Base-by-base conservation (phyloP, 2,888 invertebrate genomes). In the Fragum sueziense region DNA sequence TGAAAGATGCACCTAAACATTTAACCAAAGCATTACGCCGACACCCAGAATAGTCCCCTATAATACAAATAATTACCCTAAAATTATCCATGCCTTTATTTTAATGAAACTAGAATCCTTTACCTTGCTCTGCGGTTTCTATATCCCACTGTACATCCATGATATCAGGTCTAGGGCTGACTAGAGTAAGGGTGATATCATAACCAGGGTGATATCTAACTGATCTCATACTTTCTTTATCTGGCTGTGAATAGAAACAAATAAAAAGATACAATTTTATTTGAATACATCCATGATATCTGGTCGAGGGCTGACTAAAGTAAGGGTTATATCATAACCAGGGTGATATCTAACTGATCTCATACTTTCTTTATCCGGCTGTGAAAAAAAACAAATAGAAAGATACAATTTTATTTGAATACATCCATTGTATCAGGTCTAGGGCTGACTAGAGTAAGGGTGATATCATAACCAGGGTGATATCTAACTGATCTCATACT, bases 221-320 rank as follows among this genome's bases (percentile, higher is more conserved):
- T 7, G 91, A 88, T 70, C 93, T 85, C 92, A 93, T 91, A 62
- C 90, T 90, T 51, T 91, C 91, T 85, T 92, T 93, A 80, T 93
- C 92, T 20, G 91, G 89, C 93, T 93, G 87, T n/a, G 71, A 70
- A 27, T 25, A 52, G n/a, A 70, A 52, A 4, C 6, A 33, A 27
- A 52, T 22, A 2, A 29, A 14, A 37, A 9, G 37, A 37, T 14
- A 37, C 6, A 29, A 25, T 25, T 61, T 61, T 61, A n/a, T n/a
- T n/a, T n/a, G n/a, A n/a, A n/a, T n/a, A 67, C 25, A 76, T 94
- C 94, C 71, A 96, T 91, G 34, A 94, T 93, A 71, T 96, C 96
- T 0, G 98, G 98, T 79, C 96, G 95, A 0, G 98, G 97, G 91
- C 97, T 96, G 2, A 97, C 95, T 34, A 97, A 95, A 0, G 97